Conservation (phyloP, 1,140 invertebrate genomes). For the Formica exsecta region DNA sequence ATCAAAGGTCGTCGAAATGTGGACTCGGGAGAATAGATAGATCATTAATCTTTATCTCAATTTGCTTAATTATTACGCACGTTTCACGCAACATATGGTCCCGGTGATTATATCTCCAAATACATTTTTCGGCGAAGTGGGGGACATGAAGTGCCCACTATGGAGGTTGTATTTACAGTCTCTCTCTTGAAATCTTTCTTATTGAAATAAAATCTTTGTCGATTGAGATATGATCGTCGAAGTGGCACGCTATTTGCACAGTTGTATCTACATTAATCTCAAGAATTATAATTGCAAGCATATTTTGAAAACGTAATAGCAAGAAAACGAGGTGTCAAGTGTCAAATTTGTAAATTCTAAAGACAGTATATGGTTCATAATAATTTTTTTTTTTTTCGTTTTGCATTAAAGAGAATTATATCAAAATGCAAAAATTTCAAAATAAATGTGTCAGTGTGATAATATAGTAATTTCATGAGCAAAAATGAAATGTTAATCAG, state of each 20-base stretch:
- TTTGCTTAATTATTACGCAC: constrained; percentile 2
- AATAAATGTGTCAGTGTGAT: neutral
- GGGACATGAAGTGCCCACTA: constrained; percentile 81
- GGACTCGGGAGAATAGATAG: constrained; percentile 43
- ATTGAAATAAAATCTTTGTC: neutral
- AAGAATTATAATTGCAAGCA: neutral
- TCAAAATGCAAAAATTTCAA: neutral
- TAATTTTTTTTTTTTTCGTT: neutral
- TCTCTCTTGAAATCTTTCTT: neutral
- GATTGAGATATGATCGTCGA: neutral
- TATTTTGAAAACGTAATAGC: neutral
- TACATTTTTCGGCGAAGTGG: constrained; percentile 1
- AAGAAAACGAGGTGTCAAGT: neutral
- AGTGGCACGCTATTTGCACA: neutral
- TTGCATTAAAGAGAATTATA: neutral
- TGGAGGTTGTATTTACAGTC: constrained; percentile 80
- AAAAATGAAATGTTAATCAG: neutral
- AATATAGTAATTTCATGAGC: neutral
- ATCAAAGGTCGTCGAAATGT: constrained; percentile 78
- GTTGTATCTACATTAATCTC: neutral
- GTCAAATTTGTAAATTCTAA: neutral
- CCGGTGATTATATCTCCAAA: constrained; percentile 14
- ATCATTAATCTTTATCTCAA: constrained; percentile 57
- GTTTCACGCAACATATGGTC: constrained; percentile 46
- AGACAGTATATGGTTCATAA: neutral